Conservation (phyloP, 1,140 invertebrate species). For the Lepidurus apus region DNA sequence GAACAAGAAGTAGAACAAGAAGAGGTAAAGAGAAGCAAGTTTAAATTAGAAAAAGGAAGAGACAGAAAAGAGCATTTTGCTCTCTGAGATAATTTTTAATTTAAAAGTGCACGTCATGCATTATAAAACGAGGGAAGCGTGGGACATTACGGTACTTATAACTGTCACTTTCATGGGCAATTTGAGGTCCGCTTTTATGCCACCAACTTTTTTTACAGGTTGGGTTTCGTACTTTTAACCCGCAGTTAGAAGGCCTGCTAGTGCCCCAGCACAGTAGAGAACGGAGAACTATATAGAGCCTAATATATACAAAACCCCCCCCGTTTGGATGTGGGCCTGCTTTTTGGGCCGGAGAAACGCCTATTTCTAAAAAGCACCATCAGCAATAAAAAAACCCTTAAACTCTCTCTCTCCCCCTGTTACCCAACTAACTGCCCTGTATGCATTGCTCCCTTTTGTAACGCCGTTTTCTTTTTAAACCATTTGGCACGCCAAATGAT, state of each 20-base stretch:
- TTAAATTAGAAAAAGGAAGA: not conserved
- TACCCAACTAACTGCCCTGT: no score
- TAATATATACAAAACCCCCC: not conserved
- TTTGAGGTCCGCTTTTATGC: slow-evolving; percentile 12
- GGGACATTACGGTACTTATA: not conserved
- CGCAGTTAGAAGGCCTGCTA: not conserved
- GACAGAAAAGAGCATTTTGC: not conserved
- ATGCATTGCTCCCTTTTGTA: no score
- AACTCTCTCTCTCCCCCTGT: no score
- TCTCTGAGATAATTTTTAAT: slow-evolving; percentile 3
- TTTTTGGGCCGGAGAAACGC: no score
- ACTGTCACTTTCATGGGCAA: slow-evolving; percentile 11
- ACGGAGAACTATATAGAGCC: not conserved
- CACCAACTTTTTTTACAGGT: not conserved
- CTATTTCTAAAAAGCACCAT: no score
- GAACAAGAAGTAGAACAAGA: not conserved
- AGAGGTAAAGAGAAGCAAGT: not conserved
- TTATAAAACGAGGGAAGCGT: slow-evolving; percentile 2
- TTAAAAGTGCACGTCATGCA: not conserved
- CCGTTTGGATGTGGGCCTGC: no score
- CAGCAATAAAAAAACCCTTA: no score
- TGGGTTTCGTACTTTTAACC: slow-evolving; percentile 2
- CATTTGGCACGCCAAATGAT: no score
- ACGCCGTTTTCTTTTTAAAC: no score
- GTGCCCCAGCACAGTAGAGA: not conserved